A percentile compares a stretch with the other conserved stretches of the same genome.
These are phyloP conservation scores for Heterodera filipjevi DNA, from an alignment of 2,888 invertebrate species.

Conservation along the genomic window DNA sequence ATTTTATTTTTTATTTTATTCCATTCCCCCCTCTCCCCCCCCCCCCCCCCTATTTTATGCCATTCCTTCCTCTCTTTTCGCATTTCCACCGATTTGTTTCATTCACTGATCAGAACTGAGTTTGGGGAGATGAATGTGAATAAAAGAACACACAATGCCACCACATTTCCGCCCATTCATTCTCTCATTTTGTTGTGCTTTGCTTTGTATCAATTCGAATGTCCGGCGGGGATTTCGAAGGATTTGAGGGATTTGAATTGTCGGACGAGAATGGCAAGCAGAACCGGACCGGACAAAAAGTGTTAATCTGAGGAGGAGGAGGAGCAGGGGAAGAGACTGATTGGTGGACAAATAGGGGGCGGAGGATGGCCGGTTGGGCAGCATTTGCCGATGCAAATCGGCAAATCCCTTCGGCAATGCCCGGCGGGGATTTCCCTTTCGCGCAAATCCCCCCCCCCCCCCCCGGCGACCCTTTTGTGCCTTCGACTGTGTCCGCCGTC, in stretches of 20 bases:
- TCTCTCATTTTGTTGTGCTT: background rate
- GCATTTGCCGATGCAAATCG: background rate
- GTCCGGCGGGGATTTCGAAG: background rate
- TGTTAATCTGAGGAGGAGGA: background rate
- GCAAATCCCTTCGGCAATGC: background rate
- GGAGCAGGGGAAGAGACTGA: background rate
- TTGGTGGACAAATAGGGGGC: background rate
- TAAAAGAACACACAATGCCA: background rate
- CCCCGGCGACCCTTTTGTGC: conserved; percentile 23
- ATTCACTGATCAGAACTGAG: background rate
- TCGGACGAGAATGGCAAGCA: conserved; percentile 4
- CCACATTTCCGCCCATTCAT: background rate
- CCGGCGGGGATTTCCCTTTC: conserved; percentile 14
- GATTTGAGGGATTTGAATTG: conserved; percentile 1
- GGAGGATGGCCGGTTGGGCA: background rate
- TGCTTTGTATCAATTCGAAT: conserved; percentile 3
- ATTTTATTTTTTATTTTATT: background rate
- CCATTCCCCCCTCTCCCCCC: background rate
- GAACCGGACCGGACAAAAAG: too few species aligned
- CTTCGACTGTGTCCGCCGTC: conserved; percentile 21
- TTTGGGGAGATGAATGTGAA: background rate
- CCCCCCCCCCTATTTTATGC: background rate
- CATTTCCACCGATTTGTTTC: background rate
- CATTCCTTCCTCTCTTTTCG: background rate
- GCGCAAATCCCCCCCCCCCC: conserved; percentile 18